Base-by-base conservation (phyloP, 2,797 vertebrate species). In the Gymnothorax reevesii region DNA sequence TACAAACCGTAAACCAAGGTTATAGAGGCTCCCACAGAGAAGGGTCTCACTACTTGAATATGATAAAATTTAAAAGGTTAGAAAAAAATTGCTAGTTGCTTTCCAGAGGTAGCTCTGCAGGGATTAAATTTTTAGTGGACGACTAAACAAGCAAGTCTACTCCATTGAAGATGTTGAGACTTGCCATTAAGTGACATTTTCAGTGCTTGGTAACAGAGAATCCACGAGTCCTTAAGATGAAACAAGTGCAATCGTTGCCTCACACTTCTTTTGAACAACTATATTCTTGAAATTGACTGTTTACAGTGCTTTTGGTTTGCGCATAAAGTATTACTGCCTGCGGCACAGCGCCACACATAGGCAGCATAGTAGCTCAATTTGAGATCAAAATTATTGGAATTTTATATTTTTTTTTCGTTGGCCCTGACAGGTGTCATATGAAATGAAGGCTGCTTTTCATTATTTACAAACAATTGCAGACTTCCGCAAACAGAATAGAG, bases 1-100 rank as follows among this genome's bases (percentile, higher is more conserved):
- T 60, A 69, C 57, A 57, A 62, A 71, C 13, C 60, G 71, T 86
- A 66, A 86, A 52, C 62, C 49, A 64, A 59, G 73, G 66, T 77
- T 52, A 49, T 57, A 54, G 55, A 84, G 66, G 69, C 71, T 84
- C 64, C 8, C 9, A 73, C 0, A 83, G 62, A 88, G 64, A 66
- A 85, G 80, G 77, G 62, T 82, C 83, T 82, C 88, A 64, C 86
- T 87, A 82, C 79, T 86, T 87, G 86, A 85, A 60, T 73, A 69
- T 84, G 33, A 27, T 49, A 25, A 54, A 27, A 71, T 86, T 15
- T 82, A 86, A 82, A 71, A 62, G 57, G 22, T 66, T 64, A 15
- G 27, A 82, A 69, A 66, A 59, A 54, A 55, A 57, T 54, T 49
- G 71, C 22, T 83, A 17, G 59, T 73, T 73, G 83, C 55, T 64